phyloP scores from a whole-genome alignment of 1,140 invertebrate genomes.

The Eurosta solidaginis region DNA sequence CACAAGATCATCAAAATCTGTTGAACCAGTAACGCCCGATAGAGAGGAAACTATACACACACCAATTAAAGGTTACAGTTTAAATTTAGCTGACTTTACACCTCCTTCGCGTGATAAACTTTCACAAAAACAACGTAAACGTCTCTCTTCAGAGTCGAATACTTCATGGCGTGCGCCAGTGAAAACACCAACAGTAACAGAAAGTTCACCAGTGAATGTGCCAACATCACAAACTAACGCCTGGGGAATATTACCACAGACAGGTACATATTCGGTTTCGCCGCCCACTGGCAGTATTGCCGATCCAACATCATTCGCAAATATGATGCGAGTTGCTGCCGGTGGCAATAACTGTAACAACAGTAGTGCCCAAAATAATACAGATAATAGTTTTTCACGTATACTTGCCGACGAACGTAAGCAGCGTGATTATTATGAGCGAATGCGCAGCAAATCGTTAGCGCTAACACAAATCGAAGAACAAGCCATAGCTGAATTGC shows the following conservation, averaged over 20 bases:
- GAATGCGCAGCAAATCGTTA: conserved; percentile 65
- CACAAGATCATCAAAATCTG: conserved; percentile 36
- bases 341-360: conserved; percentile 9
- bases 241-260: conserved; percentile 43
- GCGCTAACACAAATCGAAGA: conserved; percentile 71
- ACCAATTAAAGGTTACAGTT: conserved; percentile 46
- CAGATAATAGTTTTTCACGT: conserved; percentile 57
- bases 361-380: background rate
- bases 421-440: conserved; percentile 62
- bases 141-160: conserved; percentile 53
- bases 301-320: conserved; percentile 53
- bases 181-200: conserved; percentile 5
- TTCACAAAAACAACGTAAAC: conserved; percentile 66
- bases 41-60: conserved; percentile 29
- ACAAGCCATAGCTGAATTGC: conserved; percentile 69
- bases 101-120: conserved; percentile 57
- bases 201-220: conserved; percentile 38
- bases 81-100: conserved; percentile 50
- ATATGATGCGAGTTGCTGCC: conserved; percentile 44
- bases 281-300: conserved; percentile 42
- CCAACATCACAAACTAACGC: conserved; percentile 43
- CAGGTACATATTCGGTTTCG: conserved; percentile 30
- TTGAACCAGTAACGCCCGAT: conserved; percentile 34
- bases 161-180: conserved; percentile 30
- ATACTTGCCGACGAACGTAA: conserved; percentile 64